Conservation (phyloP, 2,797 vertebrate genomes). For the Rhadinocentrus ornatus region DNA sequence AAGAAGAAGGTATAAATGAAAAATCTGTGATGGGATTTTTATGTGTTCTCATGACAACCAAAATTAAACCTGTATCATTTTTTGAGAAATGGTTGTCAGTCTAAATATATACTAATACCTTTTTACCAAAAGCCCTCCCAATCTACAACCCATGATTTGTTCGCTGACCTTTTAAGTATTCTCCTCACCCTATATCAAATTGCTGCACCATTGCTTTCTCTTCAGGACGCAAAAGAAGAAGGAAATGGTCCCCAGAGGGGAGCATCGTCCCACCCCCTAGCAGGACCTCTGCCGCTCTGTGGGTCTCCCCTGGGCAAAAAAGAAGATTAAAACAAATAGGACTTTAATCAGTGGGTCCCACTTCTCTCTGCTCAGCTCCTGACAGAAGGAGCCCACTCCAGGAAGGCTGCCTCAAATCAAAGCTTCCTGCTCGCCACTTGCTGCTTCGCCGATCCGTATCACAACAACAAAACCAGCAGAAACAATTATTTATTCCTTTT, state of each 20-base stretch:
- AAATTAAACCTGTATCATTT: not conserved
- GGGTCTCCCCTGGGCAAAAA: constrained; percentile 90
- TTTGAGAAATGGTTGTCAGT: constrained; percentile 6
- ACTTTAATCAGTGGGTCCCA: constrained; percentile 96
- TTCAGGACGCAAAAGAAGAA: constrained; percentile 70
- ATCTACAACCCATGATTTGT: constrained; percentile 6
- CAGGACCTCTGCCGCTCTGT: constrained; percentile 83
- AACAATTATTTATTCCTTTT: constrained; percentile 99
- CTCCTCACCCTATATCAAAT: constrained; percentile 27
- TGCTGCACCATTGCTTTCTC: constrained; percentile 36
- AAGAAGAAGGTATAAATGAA: not conserved
- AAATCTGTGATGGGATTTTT: constrained; percentile 2
- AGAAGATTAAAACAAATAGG: constrained; percentile 98
- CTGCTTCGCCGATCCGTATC: constrained; percentile 95
- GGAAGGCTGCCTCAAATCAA: constrained; percentile 96
- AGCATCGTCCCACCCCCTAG: constrained; percentile 73
- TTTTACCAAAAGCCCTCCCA: constrained; percentile 13
- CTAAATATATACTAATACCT: constrained; percentile 11
- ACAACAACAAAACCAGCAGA: constrained; percentile 98
- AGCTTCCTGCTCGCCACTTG: constrained; percentile 96
- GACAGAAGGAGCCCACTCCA: constrained; percentile 92
- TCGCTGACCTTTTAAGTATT: constrained; percentile 1
- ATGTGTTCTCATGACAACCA: not conserved
- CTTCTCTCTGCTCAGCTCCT: constrained; percentile 89
- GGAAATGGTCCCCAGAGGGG: constrained; percentile 66